A percentile compares a stretch with the other conserved stretches of the same genome.
Conservation (phyloP, 2,797 vertebrate genomes). For the Halcyon chelicuti region DNA sequence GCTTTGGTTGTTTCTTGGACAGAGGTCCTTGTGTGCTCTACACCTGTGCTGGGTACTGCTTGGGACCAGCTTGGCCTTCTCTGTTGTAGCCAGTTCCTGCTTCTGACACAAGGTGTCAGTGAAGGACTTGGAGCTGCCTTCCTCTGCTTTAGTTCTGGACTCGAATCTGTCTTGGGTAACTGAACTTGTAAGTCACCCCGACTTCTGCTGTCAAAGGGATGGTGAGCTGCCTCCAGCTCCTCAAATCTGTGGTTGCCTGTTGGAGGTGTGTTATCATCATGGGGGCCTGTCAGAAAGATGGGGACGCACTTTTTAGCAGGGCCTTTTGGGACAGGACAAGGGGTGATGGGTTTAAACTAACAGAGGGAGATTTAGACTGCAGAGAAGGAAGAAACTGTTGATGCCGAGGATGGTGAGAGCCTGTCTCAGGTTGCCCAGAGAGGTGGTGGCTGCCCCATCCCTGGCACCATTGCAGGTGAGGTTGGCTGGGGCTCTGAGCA, state of each 20-base stretch:
- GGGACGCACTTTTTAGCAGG: background rate
- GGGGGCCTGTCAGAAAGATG: background rate
- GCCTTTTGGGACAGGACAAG: background rate
- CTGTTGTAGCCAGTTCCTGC: background rate
- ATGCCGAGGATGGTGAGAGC: background rate
- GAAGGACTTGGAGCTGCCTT: conserved; percentile 19
- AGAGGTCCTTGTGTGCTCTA: background rate
- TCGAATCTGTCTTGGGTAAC: background rate
- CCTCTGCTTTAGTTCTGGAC: background rate
- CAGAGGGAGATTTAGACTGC: background rate
- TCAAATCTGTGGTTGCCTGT: background rate
- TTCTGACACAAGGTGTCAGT: conserved; percentile 64
- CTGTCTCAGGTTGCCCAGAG: background rate
- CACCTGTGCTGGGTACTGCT: accelerated
- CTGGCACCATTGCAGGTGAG: background rate
- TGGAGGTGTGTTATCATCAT: background rate
- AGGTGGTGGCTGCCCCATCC: background rate
- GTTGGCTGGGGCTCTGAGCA: background rate
- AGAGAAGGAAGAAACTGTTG: background rate
- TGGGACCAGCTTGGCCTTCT: background rate
- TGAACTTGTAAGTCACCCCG: background rate
- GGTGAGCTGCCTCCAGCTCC: background rate
- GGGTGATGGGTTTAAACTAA: background rate
- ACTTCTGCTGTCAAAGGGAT: background rate
- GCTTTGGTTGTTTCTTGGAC: background rate